phyloP scores from a whole-genome alignment of 2,797 vertebrate genomes.

The Morus bassanus region DNA sequence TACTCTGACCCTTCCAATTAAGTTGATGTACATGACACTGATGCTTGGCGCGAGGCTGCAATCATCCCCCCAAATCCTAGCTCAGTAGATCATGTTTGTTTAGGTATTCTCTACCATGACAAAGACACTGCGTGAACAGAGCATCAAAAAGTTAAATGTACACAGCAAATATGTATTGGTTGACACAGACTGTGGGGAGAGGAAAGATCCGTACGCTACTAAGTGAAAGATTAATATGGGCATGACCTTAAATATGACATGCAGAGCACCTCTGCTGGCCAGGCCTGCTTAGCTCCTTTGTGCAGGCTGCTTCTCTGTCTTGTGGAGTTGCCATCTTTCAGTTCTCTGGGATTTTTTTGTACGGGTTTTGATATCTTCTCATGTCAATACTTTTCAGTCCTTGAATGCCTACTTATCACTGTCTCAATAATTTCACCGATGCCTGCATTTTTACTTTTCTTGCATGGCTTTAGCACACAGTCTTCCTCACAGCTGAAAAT shows the following conservation, averaged over 20 bases:
- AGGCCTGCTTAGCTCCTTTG: neutral
- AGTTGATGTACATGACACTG: fast-evolving
- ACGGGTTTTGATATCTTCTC: neutral
- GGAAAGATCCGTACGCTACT: no score
- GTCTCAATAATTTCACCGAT: neutral
- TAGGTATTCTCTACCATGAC: neutral
- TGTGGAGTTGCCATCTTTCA: neutral
- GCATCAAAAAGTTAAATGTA: neutral
- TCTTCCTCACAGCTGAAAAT: neutral
- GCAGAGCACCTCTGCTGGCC: neutral
- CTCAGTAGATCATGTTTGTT: neutral
- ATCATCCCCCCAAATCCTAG: neutral
- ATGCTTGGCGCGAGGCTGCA: neutral
- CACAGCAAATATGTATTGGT: neutral
- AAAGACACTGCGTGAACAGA: neutral
- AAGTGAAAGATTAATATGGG: neutral
- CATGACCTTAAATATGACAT: neutral
- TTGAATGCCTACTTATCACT: neutral
- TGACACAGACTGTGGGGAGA: neutral
- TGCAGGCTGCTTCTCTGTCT: neutral
- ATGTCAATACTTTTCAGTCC: neutral
- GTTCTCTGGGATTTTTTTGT: neutral
- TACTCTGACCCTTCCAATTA: neutral
- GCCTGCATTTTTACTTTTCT: neutral
- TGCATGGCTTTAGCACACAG: neutral